Percentiles rank a stretch among this genome's conserved stretches.
Conservation (phyloP, 30 jellyfish, hydroid and myxozoan genomes). For the Aurelia sp. region DNA sequence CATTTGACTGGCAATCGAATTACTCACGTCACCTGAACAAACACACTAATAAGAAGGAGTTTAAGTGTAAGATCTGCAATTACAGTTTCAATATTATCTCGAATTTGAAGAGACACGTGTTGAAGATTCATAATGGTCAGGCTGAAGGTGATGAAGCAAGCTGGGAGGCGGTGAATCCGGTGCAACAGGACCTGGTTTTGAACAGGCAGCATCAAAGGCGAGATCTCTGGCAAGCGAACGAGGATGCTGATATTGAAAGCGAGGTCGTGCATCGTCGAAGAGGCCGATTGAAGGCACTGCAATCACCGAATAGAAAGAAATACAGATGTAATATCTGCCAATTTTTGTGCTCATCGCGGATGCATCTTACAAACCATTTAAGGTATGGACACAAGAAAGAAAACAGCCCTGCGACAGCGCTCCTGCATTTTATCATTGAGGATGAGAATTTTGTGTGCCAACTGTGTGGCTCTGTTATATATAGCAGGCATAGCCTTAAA, state of each 20-base stretch:
- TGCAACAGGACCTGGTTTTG: conserved; percentile 38
- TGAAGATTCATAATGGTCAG: conserved; percentile 40
- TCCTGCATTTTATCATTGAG: conserved; percentile 29
- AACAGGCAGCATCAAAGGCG: conserved; percentile 56
- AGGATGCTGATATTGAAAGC: background rate
- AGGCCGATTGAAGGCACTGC: conserved; percentile 27
- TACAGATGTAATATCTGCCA: conserved; percentile 21
- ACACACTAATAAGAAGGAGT: conserved; percentile 40
- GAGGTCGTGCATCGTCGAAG: conserved; percentile 4
- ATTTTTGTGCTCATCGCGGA: conserved; percentile 41
- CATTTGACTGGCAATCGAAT: conserved; percentile 53
- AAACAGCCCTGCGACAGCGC: conserved; percentile 25
- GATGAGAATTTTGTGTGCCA: conserved; percentile 60
- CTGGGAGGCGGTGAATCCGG: conserved; percentile 60
- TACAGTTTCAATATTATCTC: conserved; percentile 40
- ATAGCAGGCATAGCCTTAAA: conserved; percentile 25
- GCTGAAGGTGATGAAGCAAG: conserved; percentile 15
- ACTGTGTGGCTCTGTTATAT: conserved; percentile 40
- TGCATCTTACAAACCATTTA: conserved; percentile 27
- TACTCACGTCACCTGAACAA: conserved; percentile 55
- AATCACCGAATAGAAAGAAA: conserved; percentile 34
- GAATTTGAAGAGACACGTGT: conserved; percentile 52
- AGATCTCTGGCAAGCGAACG: conserved; percentile 43
- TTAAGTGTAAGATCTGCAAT: conserved; percentile 42
- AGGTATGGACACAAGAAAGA: conserved; percentile 28